These are phyloP conservation scores for Cheilosia vulpina DNA, from an alignment of 2,888 invertebrate species.

Conservation along the genomic window DNA sequence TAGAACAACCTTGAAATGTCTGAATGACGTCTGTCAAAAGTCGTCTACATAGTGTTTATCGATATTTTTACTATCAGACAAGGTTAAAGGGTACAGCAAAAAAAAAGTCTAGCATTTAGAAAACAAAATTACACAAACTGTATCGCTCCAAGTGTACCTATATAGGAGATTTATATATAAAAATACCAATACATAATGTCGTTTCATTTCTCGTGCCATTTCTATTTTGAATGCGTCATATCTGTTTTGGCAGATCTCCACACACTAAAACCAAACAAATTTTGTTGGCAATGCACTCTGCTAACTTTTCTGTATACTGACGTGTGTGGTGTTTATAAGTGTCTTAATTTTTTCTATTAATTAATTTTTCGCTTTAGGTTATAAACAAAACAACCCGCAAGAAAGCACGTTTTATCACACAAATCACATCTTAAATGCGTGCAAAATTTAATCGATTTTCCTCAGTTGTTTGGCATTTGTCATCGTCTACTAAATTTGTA, in stretches of 20 bases:
- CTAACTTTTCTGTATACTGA: neutral
- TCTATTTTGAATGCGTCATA: conserved; percentile 54
- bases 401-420: conserved; percentile 44
- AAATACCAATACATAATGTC: neutral
- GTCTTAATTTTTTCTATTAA: conserved; percentile 6
- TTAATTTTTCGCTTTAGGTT: conserved; percentile 26
- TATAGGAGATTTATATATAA: no score
- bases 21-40: no score
- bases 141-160: no score
- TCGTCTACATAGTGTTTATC: no score
- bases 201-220: neutral
- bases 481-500: conserved; percentile 23
- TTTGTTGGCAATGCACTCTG: conserved; percentile 42
- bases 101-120: no score
- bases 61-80: no score
- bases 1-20: no score
- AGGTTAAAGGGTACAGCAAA: no score
- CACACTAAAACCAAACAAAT: conserved; percentile 31
- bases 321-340: neutral
- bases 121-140: no score
- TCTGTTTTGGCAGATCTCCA: conserved; percentile 51
- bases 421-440: conserved; percentile 31
- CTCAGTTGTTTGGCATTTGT: conserved; percentile 30
- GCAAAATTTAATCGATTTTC: conserved; percentile 35
- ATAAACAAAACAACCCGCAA: conserved; percentile 3